Percentiles rank a stretch among this genome's conserved stretches.
phyloP scores from a whole-genome alignment of 2,888 invertebrate genomes.

The Caenorhabditis plicata region DNA sequence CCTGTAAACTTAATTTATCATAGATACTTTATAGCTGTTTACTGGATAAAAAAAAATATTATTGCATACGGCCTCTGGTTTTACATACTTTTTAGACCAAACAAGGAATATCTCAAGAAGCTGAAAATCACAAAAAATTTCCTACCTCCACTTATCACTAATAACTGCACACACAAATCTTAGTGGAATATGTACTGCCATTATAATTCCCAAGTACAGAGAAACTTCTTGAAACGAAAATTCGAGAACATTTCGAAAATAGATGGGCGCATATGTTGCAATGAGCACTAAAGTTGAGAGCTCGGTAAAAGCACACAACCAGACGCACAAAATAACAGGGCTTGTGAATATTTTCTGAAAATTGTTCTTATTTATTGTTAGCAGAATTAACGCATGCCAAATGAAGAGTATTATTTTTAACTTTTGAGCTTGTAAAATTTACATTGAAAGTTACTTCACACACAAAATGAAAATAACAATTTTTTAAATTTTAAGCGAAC shows the following conservation, averaged over 20 bases:
- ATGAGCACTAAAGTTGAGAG: constrained; percentile 43
- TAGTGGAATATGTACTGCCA: constrained; percentile 41
- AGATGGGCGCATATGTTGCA: constrained; percentile 48
- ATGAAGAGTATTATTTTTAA: no score
- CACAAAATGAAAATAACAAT: no score
- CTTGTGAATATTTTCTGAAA: constrained; percentile 38
- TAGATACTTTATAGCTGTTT: no score
- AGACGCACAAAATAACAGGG: constrained; percentile 37
- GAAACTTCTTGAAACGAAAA: constrained; percentile 1
- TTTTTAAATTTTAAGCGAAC: no score
- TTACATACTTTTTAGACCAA: background rate
- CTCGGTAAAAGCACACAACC: constrained; percentile 53
- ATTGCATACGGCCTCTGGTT: no score
- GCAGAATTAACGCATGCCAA: no score
- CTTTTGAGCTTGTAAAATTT: no score
- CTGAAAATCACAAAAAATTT: background rate
- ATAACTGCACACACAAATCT: constrained; percentile 47
- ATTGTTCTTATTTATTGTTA: no score
- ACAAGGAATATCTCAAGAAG: background rate
- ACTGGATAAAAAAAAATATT: no score
- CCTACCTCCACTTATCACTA: constrained; percentile 40
- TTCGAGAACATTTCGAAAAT: constrained; percentile 34
- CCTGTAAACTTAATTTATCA: no score
- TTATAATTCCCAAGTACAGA: constrained; percentile 20
- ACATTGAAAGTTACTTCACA: no score